A percentile compares a stretch with the other conserved stretches of the same genome.
phyloP scores from a whole-genome alignment of 2,888 invertebrate species.

The Lydus trimaculatus region DNA sequence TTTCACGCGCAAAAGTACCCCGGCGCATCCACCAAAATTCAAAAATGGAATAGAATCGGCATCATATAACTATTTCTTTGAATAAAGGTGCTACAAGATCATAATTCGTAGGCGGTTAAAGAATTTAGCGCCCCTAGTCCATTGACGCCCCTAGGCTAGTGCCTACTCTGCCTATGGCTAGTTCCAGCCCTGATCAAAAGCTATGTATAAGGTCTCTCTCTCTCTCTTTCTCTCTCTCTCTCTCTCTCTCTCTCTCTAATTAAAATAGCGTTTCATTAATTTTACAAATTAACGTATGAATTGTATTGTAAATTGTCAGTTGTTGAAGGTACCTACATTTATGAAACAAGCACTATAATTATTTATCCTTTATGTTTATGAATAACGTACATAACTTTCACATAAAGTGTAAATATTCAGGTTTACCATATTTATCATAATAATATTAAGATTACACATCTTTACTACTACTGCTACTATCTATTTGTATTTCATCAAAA shows the following conservation, averaged over 20 bases:
- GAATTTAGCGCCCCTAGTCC: no score
- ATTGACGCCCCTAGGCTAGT: no score
- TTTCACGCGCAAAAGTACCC: no score
- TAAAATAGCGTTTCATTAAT: conserved; percentile 1
- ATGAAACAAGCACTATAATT: neutral
- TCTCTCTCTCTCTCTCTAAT: no score
- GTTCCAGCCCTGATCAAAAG: neutral
- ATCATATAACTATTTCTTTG: no score
- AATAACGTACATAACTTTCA: neutral
- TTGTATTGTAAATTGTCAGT: neutral
- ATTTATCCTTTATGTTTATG: neutral
- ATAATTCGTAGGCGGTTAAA: no score
- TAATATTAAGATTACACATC: neutral
- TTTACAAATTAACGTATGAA: neutral
- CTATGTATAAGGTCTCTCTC: no score
- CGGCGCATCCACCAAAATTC: no score
- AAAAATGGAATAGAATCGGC: no score
- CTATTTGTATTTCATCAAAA: neutral
- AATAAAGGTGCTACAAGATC: no score
- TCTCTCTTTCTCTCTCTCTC: no score
- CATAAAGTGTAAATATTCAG: neutral
- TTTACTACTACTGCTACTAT: neutral
- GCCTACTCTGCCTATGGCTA: no score
- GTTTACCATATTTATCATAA: neutral
- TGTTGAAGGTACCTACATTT: neutral